Evolutionary conservation across 1,140 invertebrate species (phyloP).

Genomic region (Drosophila aff.): DNA sequence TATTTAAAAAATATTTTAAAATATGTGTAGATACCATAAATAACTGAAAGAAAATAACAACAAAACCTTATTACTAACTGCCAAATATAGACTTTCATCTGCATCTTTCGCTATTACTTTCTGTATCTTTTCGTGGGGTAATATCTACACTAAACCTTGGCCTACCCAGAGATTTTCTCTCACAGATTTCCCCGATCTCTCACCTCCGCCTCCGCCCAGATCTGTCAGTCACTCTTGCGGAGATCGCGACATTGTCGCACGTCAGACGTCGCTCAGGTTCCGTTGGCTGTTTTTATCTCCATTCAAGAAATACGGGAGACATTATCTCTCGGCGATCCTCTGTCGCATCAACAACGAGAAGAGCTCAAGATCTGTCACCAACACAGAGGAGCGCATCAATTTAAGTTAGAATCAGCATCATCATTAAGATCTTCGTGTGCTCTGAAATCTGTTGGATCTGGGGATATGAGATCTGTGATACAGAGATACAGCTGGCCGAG

Average conservation of each 20-base stretch:
- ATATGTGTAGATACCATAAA: neutral
- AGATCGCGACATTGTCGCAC: constrained; percentile 70
- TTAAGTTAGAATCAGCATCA: constrained; percentile 73
- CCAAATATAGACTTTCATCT: neutral
- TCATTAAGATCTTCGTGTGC: constrained; percentile 45
- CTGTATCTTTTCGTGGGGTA: constrained; percentile 1
- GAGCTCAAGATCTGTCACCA: constrained; percentile 59
- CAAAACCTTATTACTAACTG: neutral
- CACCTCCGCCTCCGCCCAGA: constrained; percentile 3
- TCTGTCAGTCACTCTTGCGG: constrained; percentile 47
- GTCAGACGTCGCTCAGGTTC: constrained; percentile 64
- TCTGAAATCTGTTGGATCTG: constrained; percentile 34
- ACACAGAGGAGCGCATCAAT: constrained; percentile 57
- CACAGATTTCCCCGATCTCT: constrained; percentile 8
- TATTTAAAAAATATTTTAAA: neutral
- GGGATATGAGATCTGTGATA: constrained; percentile 22
- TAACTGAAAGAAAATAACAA: neutral
- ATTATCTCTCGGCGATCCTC: constrained; percentile 62
- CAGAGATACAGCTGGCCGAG: constrained; percentile 43
- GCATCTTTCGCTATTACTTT: neutral
- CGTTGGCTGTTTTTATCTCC: constrained; percentile 54
- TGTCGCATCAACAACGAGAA: constrained; percentile 49
- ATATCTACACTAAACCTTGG: constrained; percentile 50
- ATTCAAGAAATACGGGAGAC: constrained; percentile 64
- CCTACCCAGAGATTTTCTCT: constrained; percentile 33